phyloP scores from a whole-genome alignment of 2,113 vertebrate genomes.

The Atherinomorus stipes region DNA sequence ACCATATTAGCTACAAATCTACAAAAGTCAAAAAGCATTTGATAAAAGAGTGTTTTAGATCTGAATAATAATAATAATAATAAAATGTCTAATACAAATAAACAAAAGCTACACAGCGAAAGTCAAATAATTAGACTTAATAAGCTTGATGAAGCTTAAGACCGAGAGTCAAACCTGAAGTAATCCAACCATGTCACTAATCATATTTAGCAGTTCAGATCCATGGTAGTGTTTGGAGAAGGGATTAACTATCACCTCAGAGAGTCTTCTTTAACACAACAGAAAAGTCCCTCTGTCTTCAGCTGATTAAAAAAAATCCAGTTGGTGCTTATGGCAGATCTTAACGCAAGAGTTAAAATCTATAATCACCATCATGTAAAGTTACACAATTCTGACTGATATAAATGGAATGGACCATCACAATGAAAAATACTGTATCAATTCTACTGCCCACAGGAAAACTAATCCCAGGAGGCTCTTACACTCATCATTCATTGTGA shows the following conservation, averaged over 20 bases:
- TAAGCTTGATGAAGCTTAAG: too few relatives aligned
- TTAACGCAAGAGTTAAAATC: slow-evolving; percentile 8
- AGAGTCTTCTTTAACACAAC: too few relatives aligned
- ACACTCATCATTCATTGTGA: slow-evolving; percentile 52
- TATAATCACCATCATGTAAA: slow-evolving; percentile 3
- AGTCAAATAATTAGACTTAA: too few relatives aligned
- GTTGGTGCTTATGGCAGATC: not conserved
- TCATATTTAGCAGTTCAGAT: not conserved
- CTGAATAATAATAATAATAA: too few relatives aligned
- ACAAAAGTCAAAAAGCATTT: too few relatives aligned
- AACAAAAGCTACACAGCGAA: too few relatives aligned
- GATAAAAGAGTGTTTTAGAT: too few relatives aligned
- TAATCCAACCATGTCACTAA: too few relatives aligned
- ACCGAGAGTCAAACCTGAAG: too few relatives aligned
- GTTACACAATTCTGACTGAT: slow-evolving; percentile 14
- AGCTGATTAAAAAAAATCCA: slow-evolving; percentile 13
- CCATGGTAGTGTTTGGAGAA: not conserved
- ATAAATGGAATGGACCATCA: slow-evolving; percentile 11
- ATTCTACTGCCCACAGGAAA: slow-evolving; percentile 12
- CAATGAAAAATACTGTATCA: slow-evolving; percentile 18
- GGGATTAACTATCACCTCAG: not conserved
- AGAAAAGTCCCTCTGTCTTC: slow-evolving; percentile 1
- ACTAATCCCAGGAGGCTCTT: slow-evolving; percentile 34
- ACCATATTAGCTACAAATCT: too few relatives aligned
- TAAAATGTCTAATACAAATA: too few relatives aligned